A percentile compares a stretch with the other conserved stretches of the same genome.
phyloP scores from a whole-genome alignment of 2,797 vertebrate species.

The Erethizon dorsatum region DNA sequence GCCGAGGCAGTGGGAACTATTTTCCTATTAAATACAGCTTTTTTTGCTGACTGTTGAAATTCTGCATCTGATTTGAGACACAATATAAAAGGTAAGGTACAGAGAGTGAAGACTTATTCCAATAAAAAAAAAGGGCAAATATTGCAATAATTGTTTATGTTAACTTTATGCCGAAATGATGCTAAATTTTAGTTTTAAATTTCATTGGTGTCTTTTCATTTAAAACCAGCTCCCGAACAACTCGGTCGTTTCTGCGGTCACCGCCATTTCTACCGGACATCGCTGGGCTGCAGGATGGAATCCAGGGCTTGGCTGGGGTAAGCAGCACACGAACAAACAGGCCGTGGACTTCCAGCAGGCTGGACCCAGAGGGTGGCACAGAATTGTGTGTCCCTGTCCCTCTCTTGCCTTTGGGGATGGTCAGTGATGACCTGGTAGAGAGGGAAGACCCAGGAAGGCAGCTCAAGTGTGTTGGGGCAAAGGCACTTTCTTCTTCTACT shows the following conservation, averaged over 20 bases:
- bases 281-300: neutral
- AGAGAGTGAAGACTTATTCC: neutral
- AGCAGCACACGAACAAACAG: fast-evolving
- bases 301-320: neutral
- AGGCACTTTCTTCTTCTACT: too few relatives aligned
- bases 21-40: neutral
- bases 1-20: neutral
- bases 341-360: fast-evolving
- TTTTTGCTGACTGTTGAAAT: too few relatives aligned
- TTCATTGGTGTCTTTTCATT: neutral
- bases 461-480: fast-evolving
- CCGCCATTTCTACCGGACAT: fast-evolving
- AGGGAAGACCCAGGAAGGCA: fast-evolving
- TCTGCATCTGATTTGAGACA: neutral
- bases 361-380: too few relatives aligned
- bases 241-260: neutral
- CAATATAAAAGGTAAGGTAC: neutral
- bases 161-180: neutral
- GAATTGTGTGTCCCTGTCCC: fast-evolving
- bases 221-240: neutral
- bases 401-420: fast-evolving
- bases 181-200: neutral
- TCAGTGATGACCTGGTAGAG: fast-evolving
- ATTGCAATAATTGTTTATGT: neutral
- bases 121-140: neutral